Percentiles rank a stretch among this genome's conserved stretches.
Conservation (phyloP, 2,113 vertebrate species). For the Marmota flaviventris region DNA sequence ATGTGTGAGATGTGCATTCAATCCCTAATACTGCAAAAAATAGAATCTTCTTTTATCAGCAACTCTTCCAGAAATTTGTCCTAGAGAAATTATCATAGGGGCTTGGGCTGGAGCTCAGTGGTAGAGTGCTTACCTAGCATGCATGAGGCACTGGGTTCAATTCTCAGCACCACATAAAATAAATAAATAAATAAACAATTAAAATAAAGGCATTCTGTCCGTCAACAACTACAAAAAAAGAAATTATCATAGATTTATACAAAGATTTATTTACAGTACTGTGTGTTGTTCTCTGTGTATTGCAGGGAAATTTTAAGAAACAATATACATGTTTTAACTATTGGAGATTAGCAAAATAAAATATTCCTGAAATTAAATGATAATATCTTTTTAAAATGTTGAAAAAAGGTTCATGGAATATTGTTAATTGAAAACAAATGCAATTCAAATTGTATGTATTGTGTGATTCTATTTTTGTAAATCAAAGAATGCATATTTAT, state of each 20-base stretch:
- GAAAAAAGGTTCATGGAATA: not conserved
- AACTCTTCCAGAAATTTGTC: slow-evolving; percentile 6
- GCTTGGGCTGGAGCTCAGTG: no score
- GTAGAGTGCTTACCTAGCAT: no score
- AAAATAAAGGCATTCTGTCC: no score
- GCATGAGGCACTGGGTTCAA: no score
- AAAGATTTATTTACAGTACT: not conserved
- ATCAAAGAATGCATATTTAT: not conserved
- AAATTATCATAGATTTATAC: not conserved
- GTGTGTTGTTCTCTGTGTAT: not conserved
- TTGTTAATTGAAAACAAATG: slow-evolving; percentile 22
- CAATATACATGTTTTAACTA: not conserved
- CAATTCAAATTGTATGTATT: not conserved
- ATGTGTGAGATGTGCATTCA: no score
- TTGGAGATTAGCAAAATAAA: slow-evolving; percentile 49
- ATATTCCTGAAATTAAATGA: not conserved
- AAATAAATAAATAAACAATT: no score
- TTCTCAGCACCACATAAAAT: no score
- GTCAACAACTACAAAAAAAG: not conserved
- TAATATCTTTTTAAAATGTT: not conserved
- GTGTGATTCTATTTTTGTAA: slow-evolving; percentile 25
- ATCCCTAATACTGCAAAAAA: no score
- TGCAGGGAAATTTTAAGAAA: slow-evolving; percentile 30
- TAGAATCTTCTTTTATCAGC: not conserved
- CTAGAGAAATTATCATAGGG: not conserved